A percentile compares a stretch with the other conserved stretches of the same genome.
Evolutionary conservation across 2,797 vertebrate genomes (phyloP).

Genomic region (Acanthis flammea): DNA sequence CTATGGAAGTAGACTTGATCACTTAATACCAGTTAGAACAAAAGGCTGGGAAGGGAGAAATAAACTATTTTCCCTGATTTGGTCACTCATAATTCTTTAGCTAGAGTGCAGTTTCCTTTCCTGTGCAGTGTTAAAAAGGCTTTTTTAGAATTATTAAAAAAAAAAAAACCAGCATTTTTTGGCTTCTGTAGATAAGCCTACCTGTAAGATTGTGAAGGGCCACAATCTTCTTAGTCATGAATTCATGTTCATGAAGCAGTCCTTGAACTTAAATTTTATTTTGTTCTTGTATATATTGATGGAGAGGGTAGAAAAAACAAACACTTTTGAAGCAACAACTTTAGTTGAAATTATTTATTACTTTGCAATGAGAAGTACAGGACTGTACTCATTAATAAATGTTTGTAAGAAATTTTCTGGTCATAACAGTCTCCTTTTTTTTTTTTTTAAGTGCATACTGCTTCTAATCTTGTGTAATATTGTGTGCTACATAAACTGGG

Average conservation of each 20-base stretch:
- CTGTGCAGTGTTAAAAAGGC: not conserved
- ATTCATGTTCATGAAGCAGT: not conserved
- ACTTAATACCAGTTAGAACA: not conserved
- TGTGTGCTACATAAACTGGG: not conserved
- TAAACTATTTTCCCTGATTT: not conserved
- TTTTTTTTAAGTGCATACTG: not conserved
- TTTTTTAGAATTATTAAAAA: accelerated
- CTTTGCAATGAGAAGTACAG: not conserved
- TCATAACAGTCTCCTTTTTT: not conserved
- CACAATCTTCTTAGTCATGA: not conserved
- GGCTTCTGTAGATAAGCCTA: not conserved
- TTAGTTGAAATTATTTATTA: not conserved
- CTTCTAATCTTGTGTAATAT: not conserved
- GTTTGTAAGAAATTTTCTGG: not conserved
- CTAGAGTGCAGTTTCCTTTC: not conserved
- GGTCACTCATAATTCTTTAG: not conserved
- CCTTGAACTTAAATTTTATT: not conserved
- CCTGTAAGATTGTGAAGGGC: not conserved
- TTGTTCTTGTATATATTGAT: not conserved
- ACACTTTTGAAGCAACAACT: not conserved
- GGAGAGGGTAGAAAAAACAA: not conserved
- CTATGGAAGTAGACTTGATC: not conserved
- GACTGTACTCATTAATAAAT: not conserved
- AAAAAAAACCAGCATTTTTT: not conserved
- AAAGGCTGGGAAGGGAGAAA: not conserved